Evolutionary conservation across 2,888 invertebrate genomes (phyloP), one percentile per base, ranked within the genome.

Genomic region (Tipula unca): DNA sequence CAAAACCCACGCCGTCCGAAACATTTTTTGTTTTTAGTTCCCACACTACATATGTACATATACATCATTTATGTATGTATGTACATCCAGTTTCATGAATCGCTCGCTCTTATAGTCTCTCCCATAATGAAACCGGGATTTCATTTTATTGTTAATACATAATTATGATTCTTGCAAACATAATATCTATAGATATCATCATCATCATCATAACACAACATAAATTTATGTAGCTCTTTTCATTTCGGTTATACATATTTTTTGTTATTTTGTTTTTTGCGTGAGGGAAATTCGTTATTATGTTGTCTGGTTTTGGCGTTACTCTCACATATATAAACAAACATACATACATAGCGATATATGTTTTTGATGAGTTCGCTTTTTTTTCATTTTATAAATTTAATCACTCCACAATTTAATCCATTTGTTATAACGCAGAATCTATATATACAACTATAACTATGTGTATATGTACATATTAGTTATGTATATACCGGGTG

Each of bases 81-180:
- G 6, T 32, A 32, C 32, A 2, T 32, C n/a, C n/a, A n/a, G n/a
- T n/a, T n/a, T 6, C 4, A 32, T 32, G 32, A 69, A 10, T 69
- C 3, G 25, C 25, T 69, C 25, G 3, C 69, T 69, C 69, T 69
- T 10, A n/a, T 17, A 32, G 48, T 17, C 25, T 25, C n/a, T 48
- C 3, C 17, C 17, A 25, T 25, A 25, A 10, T 69, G 10, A 25
- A 69, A 69, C 25, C 69, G 69, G 69, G 69, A 69, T 25, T 69
- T 69, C 69, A 69, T 69, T n/a, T n/a, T 69, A 69, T 69, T 25
- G 69, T 69, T 69, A 69, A n/a, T n/a, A n/a, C n/a, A n/a, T n/a
- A n/a, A 69, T 69, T 69, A 69, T 69, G 25, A 69, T 69, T 20
- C 69, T 20, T 69, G 25, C 69, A 10, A 69, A 25, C 25, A 69